phyloP scores from a whole-genome alignment of 2,888 invertebrate species.

The Mythimna vitellina region DNA sequence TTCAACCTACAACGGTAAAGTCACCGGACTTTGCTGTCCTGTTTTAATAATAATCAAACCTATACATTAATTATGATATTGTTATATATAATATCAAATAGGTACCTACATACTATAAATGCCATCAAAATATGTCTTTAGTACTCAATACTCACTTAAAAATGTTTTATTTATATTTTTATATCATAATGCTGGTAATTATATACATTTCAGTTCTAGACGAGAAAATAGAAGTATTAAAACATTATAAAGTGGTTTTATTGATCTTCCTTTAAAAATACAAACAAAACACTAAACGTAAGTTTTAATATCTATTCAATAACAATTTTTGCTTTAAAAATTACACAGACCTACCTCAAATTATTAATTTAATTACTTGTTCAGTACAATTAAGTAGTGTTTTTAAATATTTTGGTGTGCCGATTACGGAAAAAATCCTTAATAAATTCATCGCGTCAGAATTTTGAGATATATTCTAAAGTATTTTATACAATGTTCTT shows the following conservation, averaged over 20 bases:
- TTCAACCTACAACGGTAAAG: neutral
- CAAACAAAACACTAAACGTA: neutral
- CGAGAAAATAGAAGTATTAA: slow-evolving; percentile 83
- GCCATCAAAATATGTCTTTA: slow-evolving; percentile 56
- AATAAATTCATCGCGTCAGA: no score
- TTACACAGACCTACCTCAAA: no score
- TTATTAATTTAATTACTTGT: no score
- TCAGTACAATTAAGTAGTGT: no score
- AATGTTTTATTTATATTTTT: slow-evolving; percentile 71
- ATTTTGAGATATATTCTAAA: no score
- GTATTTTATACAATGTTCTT: no score
- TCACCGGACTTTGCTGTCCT: neutral
- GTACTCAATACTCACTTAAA: slow-evolving; percentile 62
- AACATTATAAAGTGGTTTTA: slow-evolving; percentile 72
- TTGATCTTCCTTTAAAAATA: slow-evolving; percentile 42
- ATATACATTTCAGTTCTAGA: slow-evolving; percentile 79
- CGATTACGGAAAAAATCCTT: no score
- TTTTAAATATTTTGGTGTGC: no score
- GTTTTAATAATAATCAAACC: neutral
- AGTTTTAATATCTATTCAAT: no score
- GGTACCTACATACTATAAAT: slow-evolving; percentile 30
- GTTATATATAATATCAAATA: slow-evolving; percentile 42
- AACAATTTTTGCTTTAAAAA: no score
- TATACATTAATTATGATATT: slow-evolving; percentile 43
- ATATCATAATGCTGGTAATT: slow-evolving; percentile 79